Percentiles rank a stretch among this genome's conserved stretches.
Evolutionary conservation across 2,797 vertebrate genomes (phyloP).

Genomic region (Bovichtus variegatus): DNA sequence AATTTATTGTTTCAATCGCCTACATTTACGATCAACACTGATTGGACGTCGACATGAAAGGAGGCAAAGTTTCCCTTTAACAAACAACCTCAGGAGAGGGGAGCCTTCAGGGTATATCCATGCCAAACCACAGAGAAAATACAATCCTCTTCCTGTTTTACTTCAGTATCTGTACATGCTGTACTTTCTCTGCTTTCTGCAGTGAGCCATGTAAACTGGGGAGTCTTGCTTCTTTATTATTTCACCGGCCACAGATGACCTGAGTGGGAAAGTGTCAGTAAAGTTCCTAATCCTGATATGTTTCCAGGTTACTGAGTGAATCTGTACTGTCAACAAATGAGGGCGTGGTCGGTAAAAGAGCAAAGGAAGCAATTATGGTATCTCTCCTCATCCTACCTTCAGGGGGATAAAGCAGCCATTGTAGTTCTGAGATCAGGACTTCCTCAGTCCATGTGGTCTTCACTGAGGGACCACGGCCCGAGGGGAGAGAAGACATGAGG

Average conservation of each 20-base stretch:
- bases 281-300: background rate
- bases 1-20: background rate
- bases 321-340: slow-evolving; percentile 40
- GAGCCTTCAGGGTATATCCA: slow-evolving; percentile 7
- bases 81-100: slow-evolving; percentile 3
- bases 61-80: background rate
- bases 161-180: slow-evolving; percentile 25
- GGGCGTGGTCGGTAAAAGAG: slow-evolving; percentile 27
- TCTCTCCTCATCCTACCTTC: slow-evolving; percentile 51
- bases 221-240: slow-evolving; percentile 8
- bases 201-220: slow-evolving; percentile 6
- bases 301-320: slow-evolving; percentile 22
- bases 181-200: slow-evolving; percentile 21
- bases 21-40: background rate
- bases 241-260: slow-evolving; percentile 24
- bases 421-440: slow-evolving; percentile 34
- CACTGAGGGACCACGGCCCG: slow-evolving; percentile 33
- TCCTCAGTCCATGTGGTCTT: slow-evolving; percentile 33
- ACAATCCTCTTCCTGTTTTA: slow-evolving; percentile 28
- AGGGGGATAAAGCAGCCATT: slow-evolving; percentile 62
- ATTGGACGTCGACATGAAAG: background rate
- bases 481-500: slow-evolving; percentile 31
- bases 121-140: slow-evolving; percentile 44
- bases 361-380: slow-evolving; percentile 55
- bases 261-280: slow-evolving; percentile 1